Evolutionary conservation across 2,797 vertebrate genomes (phyloP), one percentile per base, ranked within the genome.

Genomic region (Thaleichthys pacificus): DNA sequence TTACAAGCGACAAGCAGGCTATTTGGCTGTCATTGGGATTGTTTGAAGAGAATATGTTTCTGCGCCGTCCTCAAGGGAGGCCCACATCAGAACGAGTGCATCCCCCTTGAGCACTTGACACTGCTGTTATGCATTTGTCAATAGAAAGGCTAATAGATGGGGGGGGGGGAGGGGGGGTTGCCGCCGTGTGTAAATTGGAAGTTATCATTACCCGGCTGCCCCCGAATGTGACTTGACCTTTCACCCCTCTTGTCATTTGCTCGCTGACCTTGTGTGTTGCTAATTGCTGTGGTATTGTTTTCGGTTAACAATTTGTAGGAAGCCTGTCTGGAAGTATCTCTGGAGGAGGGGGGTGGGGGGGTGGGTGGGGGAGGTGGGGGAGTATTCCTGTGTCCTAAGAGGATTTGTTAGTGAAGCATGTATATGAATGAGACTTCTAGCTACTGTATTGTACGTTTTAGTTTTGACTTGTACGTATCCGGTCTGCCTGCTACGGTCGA

Each of bases 21-120:
- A 94, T 97, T 96, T 95, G 94, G 93, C 96, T 96, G 95, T 95
- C 95, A 94, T 91, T 94, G 96, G 94, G 93, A 93, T 95, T 95
- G 94, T 95, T 97, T 95, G 95, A 96, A 95, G 89, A 95, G 93
- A 95, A 94, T 93, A 89, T 96, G 95, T 95, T 97, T 95, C 93
- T 94, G 90, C 89, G 82, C 85, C 89, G 70, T 91, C 82, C 95
- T 92, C 94, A 73, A 77, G 95, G 94, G 91, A 95, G 89, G 91
- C 91, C 82, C 88, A 89, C 94, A 93, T 96, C 93, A 93, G 88
- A 85, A 80, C 84, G 84, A 91, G 75, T 86, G 88, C 90, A 94
- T 93, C 93, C 91, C 90, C 91, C 92, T 90, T 91, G 90, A 93
- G 92, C 91, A 89, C 93, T 93, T 95, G 94, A 94, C 93, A 91